Evolutionary conservation across 2,888 invertebrate species (phyloP).

Genomic region (Thumatha senex): DNA sequence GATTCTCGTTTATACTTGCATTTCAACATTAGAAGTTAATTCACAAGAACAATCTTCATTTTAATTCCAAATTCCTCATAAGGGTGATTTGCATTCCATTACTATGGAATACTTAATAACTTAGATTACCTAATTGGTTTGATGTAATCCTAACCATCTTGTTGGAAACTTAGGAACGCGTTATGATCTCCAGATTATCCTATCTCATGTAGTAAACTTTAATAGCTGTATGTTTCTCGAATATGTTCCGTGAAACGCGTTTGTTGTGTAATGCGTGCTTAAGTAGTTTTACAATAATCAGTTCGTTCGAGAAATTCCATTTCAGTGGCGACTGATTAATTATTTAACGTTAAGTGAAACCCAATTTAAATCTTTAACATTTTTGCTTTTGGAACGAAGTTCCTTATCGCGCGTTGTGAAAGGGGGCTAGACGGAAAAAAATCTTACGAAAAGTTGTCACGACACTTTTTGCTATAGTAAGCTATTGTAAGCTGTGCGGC

Average conservation of each 20-base stretch:
- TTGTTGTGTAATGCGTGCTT: conserved; percentile 6
- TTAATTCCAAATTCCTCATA: not conserved
- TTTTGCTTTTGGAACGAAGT: too few species aligned
- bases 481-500: too few species aligned
- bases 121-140: conserved; percentile 24
- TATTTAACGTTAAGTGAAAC: too few species aligned
- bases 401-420: too few species aligned
- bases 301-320: too few species aligned
- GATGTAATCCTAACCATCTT: conserved; percentile 16
- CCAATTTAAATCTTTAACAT: too few species aligned
- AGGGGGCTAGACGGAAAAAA: too few species aligned
- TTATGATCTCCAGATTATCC: conserved; percentile 13
- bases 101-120: conserved; percentile 6
- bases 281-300: too few species aligned
- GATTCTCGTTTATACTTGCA: too few species aligned
- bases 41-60: not conserved
- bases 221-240: conserved; percentile 15
- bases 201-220: conserved; percentile 16
- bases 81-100: conserved; percentile 8
- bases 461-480: too few species aligned
- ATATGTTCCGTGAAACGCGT: conserved; percentile 24
- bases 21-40: not conserved
- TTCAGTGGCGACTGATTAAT: too few species aligned
- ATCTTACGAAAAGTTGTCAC: too few species aligned
- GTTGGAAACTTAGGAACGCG: conserved; percentile 16